Base-by-base conservation (phyloP, 2,888 invertebrate genomes). In the Drymonia ruficornis region DNA sequence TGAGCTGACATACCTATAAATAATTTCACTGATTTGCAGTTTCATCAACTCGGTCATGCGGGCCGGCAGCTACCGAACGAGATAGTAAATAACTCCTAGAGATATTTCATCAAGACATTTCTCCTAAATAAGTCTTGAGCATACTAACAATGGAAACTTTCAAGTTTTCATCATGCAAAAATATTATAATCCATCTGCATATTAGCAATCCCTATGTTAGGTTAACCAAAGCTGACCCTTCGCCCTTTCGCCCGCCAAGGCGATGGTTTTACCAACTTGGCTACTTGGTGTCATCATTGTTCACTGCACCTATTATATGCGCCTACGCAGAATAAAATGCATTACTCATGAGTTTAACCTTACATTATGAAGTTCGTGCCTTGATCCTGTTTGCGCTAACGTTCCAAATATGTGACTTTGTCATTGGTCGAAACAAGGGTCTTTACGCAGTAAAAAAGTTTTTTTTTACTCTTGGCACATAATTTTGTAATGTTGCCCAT, bases 261-360 rank as follows among this genome's bases (percentile, higher is more conserved):
- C 11, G 36, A 36, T 19, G 1, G 43, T 19, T 19, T 3, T 18
- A 12, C 43, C 13, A 19, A 43, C 12, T 43, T 11, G 19, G 19
- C 5, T 18, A 2, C 13, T 11, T 6, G 11, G 13, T 43, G 43
- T 43, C 43, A 43, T 43, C 43, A 13, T 19, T 43, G 19, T 3
- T 19, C 43, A 8, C 19, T 43, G 36, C n/a, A 36, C 36, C 36
- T 36, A 36, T 31, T 31, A 8, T 28, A 8, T 36, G 36, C 13
- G 28, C 45, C 47, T 29, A 48, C 50, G 18, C 15, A 29, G 18
- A 9, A 44, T 53, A 53, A 50, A 46, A 8, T 50, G 53, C 12
- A 47, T 51, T 58, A 16, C 52, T 56, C 44, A 29, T 47, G 28
- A 55, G 1, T 40, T 46, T 31, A 31, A 50, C 49, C n/a, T 44